A percentile compares a stretch with the other conserved stretches of the same genome.
These are phyloP conservation scores for Cephus runcator DNA, from an alignment of 2,888 invertebrate species.

Conservation along the genomic window DNA sequence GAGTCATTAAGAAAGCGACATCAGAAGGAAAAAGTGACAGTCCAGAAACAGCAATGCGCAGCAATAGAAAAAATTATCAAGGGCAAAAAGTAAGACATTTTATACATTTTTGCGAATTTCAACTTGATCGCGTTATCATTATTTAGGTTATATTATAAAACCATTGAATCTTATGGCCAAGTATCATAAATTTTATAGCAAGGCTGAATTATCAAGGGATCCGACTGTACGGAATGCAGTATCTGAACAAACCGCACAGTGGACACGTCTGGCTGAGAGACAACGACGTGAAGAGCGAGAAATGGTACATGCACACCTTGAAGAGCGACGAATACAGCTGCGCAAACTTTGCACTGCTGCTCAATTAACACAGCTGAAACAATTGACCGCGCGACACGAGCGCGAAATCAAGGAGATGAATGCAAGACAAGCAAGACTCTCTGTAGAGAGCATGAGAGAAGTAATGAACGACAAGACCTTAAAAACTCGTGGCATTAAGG, in stretches of 20 bases:
- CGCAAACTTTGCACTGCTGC: slow-evolving; percentile 83
- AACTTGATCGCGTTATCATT: neutral
- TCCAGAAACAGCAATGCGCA: slow-evolving; percentile 92
- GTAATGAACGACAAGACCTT: slow-evolving; percentile 96
- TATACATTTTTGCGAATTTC: neutral
- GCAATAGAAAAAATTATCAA: slow-evolving; percentile 94
- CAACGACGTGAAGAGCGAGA: slow-evolving; percentile 88
- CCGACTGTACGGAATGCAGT: slow-evolving; percentile 84
- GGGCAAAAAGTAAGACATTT: slow-evolving; percentile 82
- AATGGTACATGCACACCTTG: slow-evolving; percentile 81
- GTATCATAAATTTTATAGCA: slow-evolving; percentile 68
- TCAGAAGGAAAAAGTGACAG: slow-evolving; percentile 87
- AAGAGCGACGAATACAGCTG: slow-evolving; percentile 80
- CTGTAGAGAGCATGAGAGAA: slow-evolving; percentile 96
- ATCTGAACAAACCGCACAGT: slow-evolving; percentile 91
- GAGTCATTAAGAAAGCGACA: slow-evolving; percentile 93
- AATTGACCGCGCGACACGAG: slow-evolving; percentile 89
- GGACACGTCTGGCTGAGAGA: slow-evolving; percentile 89
- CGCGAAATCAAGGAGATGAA: slow-evolving; percentile 96
- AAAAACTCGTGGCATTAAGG: slow-evolving; percentile 96
- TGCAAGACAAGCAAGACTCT: slow-evolving; percentile 92
- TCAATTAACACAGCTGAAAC: slow-evolving; percentile 88
- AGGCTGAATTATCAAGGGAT: slow-evolving; percentile 83
- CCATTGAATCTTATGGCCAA: neutral
- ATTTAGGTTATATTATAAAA: neutral